Evolutionary conservation across 2,888 invertebrate species (phyloP).

Genomic region (Cheilosia urbana): DNA sequence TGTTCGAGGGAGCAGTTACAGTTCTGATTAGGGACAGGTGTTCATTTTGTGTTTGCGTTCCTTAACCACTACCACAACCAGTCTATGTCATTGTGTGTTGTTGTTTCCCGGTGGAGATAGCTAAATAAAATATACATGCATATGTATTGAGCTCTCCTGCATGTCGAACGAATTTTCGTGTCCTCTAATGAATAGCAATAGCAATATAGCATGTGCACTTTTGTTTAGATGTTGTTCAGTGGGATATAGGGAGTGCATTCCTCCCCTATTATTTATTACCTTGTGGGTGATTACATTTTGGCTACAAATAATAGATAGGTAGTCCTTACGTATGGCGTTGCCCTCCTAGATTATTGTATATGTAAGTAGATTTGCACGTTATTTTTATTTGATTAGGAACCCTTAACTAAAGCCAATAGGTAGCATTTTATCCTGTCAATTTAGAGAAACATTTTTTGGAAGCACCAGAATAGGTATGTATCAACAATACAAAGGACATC

Average conservation of each 20-base stretch:
- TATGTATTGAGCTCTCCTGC: not conserved
- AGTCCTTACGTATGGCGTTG: no score
- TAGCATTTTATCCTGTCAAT: no score
- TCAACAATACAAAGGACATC: no score
- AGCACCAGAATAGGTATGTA: no score
- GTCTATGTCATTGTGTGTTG: conserved; percentile 18
- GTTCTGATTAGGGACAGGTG: conserved; percentile 75
- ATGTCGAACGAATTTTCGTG: not conserved
- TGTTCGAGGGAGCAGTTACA: conserved; percentile 59
- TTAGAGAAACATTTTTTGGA: no score
- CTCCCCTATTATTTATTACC: no score
- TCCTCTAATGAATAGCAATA: not conserved
- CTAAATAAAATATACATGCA: not conserved
- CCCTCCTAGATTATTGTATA: no score
- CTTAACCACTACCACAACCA: conserved; percentile 32
- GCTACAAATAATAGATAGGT: no score
- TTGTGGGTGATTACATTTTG: no score
- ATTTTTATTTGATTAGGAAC: no score
- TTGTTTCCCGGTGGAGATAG: conserved; percentile 14
- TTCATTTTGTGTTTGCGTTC: conserved; percentile 69
- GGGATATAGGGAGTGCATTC: not conserved
- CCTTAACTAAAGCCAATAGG: no score
- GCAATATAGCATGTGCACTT: conserved; percentile 3
- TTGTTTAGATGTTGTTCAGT: not conserved
- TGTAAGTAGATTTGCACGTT: no score